Evolutionary conservation across 2,797 vertebrate species (phyloP).

Genomic region (Crossoptilon crossoptilon): DNA sequence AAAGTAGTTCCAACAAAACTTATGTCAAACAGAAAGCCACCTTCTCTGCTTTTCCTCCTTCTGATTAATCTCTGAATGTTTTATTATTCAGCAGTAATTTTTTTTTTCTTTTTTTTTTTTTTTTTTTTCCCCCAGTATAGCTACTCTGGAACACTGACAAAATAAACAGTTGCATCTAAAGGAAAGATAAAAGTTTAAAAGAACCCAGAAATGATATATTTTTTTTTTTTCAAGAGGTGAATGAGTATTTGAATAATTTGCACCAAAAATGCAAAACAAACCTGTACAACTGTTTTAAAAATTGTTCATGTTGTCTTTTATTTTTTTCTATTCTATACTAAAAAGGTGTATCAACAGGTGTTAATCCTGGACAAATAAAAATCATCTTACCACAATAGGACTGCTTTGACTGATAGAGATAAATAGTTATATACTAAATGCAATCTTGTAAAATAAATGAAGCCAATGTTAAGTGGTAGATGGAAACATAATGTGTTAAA

Average conservation of each 20-base stretch:
- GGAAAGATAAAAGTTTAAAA: not conserved
- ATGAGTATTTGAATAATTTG: slow-evolving; percentile 18
- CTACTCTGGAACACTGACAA: not conserved
- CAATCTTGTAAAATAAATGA: slow-evolving; percentile 36
- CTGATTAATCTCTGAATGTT: not conserved
- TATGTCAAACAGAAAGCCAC: not conserved
- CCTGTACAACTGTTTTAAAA: not conserved
- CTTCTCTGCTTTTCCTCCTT: not conserved
- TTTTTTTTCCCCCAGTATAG: not conserved
- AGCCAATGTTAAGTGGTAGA: not conserved
- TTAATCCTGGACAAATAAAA: slow-evolving; percentile 44
- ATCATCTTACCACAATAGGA: slow-evolving; percentile 35
- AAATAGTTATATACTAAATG: slow-evolving; percentile 23
- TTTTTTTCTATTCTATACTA: slow-evolving; percentile 18
- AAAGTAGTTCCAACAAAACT: not conserved
- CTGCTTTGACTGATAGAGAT: slow-evolving; percentile 44
- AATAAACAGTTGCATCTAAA: not conserved
- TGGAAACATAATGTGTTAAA: slow-evolving; percentile 29
- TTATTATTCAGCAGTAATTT: not conserved
- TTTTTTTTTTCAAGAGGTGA: not conserved
- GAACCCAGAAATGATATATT: not conserved
- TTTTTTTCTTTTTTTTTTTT: not conserved
- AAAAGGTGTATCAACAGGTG: slow-evolving; percentile 39
- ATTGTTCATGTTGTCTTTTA: not conserved
- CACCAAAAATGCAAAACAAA: slow-evolving; percentile 18